Base-by-base conservation (phyloP, 2,113 vertebrate species). In the Lepus americanus region DNA sequence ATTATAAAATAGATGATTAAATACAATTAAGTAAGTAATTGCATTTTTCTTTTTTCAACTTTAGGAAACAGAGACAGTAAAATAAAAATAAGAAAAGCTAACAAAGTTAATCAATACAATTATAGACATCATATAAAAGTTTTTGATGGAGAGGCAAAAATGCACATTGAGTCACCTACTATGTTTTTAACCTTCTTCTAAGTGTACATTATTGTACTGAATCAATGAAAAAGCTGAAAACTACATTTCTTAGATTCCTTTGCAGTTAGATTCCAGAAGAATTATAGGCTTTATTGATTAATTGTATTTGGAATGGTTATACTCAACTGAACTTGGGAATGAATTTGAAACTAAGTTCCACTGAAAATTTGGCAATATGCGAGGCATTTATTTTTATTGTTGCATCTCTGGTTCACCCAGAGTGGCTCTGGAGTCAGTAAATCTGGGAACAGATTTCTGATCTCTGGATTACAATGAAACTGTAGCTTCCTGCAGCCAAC, bases 321-420 rank as follows among this genome's bases (percentile, higher is more conserved):
- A 39, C 9, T 22, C 22, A 19, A 2, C 27, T 79, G 33, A 95
- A 82, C 29, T 73, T 82, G 23, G 29, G 63, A 36, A 82, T 86
- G 63, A 91, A 83, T 83, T 95, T 95, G 64, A 23, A 93, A 95
- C 13, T 25, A 69, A 55, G 3, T 74, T 81, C 59, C 55, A 69
- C 2, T 78, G 67, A 63, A 25, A 22, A 51, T 93, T 86, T 89
- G 83, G 39, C 63, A 72, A 31, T 51, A 22, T 39, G 4, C 12
- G 63, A 76, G 80, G 3, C 10, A 92, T 91, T 91, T 86, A 69
- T 29, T 94, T 93, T 78, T 86, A n/a, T 7, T 94, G 70, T 83
- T 82, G 36, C 19, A 83, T 82, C 92, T 89, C 20, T 90, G 9
- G 44, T 74, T 22, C 11, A 66, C 4, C 14, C 39, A 79, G 2